These are phyloP conservation scores for Gallinago solitaria DNA, from an alignment of 2,797 vertebrate genomes.

Conservation along the genomic window DNA sequence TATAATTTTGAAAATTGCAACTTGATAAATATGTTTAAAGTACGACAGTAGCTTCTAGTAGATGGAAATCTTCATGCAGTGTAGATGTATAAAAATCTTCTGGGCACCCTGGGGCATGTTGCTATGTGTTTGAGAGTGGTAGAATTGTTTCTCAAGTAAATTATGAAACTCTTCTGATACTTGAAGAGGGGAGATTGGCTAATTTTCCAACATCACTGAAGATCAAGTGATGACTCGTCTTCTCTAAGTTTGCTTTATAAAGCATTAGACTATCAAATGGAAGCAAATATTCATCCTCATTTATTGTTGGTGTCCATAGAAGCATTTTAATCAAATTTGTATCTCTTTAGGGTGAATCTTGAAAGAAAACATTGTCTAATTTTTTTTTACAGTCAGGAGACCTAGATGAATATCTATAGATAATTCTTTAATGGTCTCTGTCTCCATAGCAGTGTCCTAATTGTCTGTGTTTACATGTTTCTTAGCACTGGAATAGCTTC, in stretches of 20 bases:
- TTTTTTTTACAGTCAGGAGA: background rate
- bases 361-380: background rate
- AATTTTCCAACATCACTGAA: background rate
- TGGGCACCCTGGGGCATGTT: background rate
- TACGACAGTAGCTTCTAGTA: background rate
- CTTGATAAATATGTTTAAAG: background rate
- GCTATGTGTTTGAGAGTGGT: background rate
- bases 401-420: background rate
- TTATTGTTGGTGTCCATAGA: background rate
- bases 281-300: background rate
- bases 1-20: background rate
- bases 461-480: background rate
- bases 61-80: background rate
- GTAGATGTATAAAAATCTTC: background rate
- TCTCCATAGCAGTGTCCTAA: background rate
- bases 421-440: background rate
- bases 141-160: background rate
- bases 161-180: background rate
- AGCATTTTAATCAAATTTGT: background rate
- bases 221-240: background rate
- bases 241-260: background rate
- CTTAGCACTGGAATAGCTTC: background rate
- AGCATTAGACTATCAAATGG: background rate
- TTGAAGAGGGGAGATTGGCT: background rate
- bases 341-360: background rate